Conservation (phyloP, 23 tunicate species). For the Halocynthia roretzi region DNA sequence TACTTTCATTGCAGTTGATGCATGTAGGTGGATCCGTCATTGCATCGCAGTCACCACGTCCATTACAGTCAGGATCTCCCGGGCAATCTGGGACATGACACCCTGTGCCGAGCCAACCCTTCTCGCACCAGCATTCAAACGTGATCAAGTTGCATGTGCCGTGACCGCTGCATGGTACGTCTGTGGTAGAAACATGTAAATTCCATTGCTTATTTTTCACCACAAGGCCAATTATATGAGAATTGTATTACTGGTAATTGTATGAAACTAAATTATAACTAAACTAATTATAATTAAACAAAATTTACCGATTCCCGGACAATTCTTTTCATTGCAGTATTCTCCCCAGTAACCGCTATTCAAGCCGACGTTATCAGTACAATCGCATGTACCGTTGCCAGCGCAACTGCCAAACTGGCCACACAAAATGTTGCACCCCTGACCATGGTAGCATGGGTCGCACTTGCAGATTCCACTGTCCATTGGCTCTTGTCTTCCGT, state of each 20-base stretch:
- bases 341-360: conserved; percentile 23
- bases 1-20: conserved; percentile 1
- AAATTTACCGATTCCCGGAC: conserved; percentile 26
- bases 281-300: too few relatives aligned
- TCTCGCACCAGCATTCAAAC: conserved; percentile 25
- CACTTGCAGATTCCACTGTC: conserved; percentile 22
- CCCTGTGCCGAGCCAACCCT: conserved; percentile 19
- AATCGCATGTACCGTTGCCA: conserved; percentile 21
- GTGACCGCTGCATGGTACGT: conserved; percentile 26
- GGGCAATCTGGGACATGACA: conserved; percentile 28
- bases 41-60: conserved; percentile 11
- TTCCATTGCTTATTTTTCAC: background rate
- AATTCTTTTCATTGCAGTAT: conserved; percentile 17
- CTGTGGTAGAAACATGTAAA: background rate
- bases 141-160: conserved; percentile 26
- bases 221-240: too few relatives aligned
- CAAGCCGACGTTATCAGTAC: conserved; percentile 16
- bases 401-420: conserved; percentile 17
- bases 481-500: conserved; percentile 15
- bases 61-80: conserved; percentile 25
- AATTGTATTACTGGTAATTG: background rate
- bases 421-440: conserved; percentile 14
- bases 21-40: conserved; percentile 21
- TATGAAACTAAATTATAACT: background rate
- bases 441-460: conserved; percentile 28